phyloP scores from a whole-genome alignment of 2,797 vertebrate species.

The Mormyrus hasselquistii region DNA sequence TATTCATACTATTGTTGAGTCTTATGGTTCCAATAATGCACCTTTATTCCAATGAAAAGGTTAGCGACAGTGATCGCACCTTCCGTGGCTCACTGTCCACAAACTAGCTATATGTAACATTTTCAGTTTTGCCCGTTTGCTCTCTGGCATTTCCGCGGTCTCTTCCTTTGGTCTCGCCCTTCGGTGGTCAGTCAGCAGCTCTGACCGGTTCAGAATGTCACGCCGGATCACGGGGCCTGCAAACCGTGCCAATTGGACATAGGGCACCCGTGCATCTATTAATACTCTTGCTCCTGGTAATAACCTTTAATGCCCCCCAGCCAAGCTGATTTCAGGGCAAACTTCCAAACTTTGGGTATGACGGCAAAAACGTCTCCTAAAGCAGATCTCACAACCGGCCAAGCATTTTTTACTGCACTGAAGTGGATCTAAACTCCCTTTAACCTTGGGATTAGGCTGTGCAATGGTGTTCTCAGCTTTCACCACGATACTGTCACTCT shows the following conservation, averaged over 20 bases:
- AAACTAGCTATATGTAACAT: background rate
- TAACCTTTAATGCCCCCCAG: conserved; percentile 21
- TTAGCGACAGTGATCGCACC: background rate
- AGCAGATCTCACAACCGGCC: background rate
- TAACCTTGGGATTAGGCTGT: conserved; percentile 35
- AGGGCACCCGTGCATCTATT: conserved; percentile 38
- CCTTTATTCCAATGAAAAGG: background rate
- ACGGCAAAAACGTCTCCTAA: background rate
- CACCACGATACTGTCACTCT: conserved; percentile 29
- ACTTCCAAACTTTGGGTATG: background rate
- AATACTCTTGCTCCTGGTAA: conserved; percentile 33
- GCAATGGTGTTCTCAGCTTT: conserved; percentile 20
- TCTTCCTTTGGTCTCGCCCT: background rate
- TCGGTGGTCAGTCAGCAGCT: conserved; percentile 32
- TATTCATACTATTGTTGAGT: background rate
- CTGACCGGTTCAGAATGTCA: conserved; percentile 54
- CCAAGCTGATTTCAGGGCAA: background rate
- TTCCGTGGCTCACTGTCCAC: background rate
- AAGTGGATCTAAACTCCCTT: background rate
- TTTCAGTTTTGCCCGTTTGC: background rate
- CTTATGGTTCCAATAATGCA: background rate
- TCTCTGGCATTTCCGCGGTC: background rate
- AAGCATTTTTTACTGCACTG: conserved; percentile 28
- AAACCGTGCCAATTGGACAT: conserved; percentile 31
- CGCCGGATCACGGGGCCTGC: conserved; percentile 44